Evolutionary conservation across 2,113 vertebrate genomes (phyloP), one percentile per base, ranked within the genome.

Genomic region (Phylloscopus trochiloides): DNA sequence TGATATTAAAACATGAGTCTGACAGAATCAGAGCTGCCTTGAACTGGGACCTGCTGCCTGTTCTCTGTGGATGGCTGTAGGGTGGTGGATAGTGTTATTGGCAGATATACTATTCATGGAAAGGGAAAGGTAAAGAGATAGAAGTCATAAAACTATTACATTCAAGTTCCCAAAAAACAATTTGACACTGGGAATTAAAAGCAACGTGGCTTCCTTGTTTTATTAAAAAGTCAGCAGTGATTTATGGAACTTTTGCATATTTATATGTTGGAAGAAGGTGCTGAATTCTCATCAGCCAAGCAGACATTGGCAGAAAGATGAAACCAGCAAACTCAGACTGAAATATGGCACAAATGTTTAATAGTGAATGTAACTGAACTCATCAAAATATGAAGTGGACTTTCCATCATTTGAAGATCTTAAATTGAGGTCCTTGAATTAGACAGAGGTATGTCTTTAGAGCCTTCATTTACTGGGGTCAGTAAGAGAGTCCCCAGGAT

Each of bases 281-380:
- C 62, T 58, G 63, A 82, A 66, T 82, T 45, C 66, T 88, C 92
- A 76, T 90, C 63, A 43, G 93, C 74, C 92, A 94, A 91, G 77
- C 59, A 90, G 90, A 91, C 81, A 29, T 59, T 91, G 93, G 93
- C 90, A 95, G 74, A 76, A 86, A 91, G 78, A 82, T 67, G 74
- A 76, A 97, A 89, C 87, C 45, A 63, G 43, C 8, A 82, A 91
- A 93, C 58, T 82, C 87, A 93, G 90, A 76, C 81, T 90, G 77
- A 94, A 96, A 75, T 47, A 54, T 0, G 0, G 38, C 63, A 79
- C 66, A 86, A 63, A 48, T 11, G 22, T 78, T 76, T 88, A 86
- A 83, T 31, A 58, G 70, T n/a, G 47, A 82, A 58, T 68, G 14
- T 50, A 82, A 72, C 22, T 47, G 58, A 68, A 70, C 16, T 90